Conservation (phyloP, 2,888 invertebrate species). For the Leucoma salicis region DNA sequence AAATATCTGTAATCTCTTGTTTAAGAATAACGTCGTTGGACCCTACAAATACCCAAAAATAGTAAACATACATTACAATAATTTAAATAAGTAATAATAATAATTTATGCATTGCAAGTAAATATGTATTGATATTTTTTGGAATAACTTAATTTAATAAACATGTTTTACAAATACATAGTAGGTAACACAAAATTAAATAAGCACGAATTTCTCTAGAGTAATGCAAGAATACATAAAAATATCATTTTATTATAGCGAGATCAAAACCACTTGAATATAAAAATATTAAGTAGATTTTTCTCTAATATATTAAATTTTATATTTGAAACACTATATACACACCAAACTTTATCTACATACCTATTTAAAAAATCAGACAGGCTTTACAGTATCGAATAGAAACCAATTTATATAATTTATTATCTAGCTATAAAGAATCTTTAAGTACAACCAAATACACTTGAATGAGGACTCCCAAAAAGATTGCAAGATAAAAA, state of each 20-base stretch:
- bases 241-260: constrained; percentile 20
- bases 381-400: too few species aligned
- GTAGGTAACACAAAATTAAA: too few species aligned
- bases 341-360: constrained; percentile 1
- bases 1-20: constrained; percentile 24
- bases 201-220: neutral
- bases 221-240: constrained; percentile 7
- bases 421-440: too few species aligned
- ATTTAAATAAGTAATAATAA: too few species aligned
- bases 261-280: constrained; percentile 42
- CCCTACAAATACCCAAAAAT: constrained; percentile 24
- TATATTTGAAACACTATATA: neutral
- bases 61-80: constrained; percentile 12
- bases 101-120: too few species aligned
- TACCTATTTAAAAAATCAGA: neutral
- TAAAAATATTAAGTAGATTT: constrained; percentile 44
- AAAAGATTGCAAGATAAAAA: too few species aligned
- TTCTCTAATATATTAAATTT: constrained; percentile 15
- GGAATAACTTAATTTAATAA: too few species aligned
- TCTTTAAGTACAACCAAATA: too few species aligned
- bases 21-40: constrained; percentile 22
- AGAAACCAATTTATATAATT: too few species aligned
- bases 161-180: too few species aligned
- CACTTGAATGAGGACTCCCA: too few species aligned
- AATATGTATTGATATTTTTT: too few species aligned